Percentiles rank a stretch among this genome's conserved stretches.
These are phyloP conservation scores for Micropterix aruncella DNA, from an alignment of 2,888 invertebrate genomes.

Conservation along the genomic window DNA sequence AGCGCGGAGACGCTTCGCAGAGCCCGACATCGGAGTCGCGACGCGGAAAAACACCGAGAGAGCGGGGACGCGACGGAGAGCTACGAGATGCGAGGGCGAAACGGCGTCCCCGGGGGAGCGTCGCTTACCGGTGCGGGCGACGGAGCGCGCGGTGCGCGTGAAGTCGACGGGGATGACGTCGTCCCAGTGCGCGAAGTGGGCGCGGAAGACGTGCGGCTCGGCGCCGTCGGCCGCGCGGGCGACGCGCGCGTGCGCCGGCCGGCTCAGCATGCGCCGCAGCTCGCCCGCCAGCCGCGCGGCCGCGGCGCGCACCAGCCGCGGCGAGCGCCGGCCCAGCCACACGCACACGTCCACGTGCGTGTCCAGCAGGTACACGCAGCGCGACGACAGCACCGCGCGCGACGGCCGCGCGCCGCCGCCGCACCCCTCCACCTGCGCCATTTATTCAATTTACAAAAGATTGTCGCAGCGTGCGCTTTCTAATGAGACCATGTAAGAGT, in stretches of 20 bases:
- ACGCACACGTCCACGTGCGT: slow-evolving; percentile 89
- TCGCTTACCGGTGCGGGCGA: slow-evolving; percentile 76
- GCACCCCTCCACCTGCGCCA: slow-evolving; percentile 27
- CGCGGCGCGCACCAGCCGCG: slow-evolving; percentile 85
- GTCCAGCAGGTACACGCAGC: slow-evolving; percentile 93
- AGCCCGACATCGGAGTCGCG: too few species aligned
- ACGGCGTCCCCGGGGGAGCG: too few species aligned
- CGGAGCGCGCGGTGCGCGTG: slow-evolving; percentile 94
- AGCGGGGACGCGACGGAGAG: too few species aligned
- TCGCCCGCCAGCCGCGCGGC: slow-evolving; percentile 96
- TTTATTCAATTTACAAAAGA: too few species aligned
- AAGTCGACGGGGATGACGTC: slow-evolving; percentile 98
- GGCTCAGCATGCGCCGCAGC: slow-evolving; percentile 84
- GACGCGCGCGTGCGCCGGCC: slow-evolving; percentile 78
- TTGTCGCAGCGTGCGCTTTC: too few species aligned
- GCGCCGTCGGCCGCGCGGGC: slow-evolving; percentile 86
- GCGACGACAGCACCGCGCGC: slow-evolving; percentile 68
- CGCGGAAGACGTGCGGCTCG: slow-evolving; percentile 85
- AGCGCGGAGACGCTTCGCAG: too few species aligned
- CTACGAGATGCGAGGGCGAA: too few species aligned
- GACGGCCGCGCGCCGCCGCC: slow-evolving; percentile 57
- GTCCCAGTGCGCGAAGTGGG: slow-evolving; percentile 96
- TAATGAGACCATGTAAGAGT: too few species aligned
- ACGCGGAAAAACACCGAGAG: too few species aligned
- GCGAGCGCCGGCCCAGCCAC: slow-evolving; percentile 98